Conservation (phyloP, 1,140 invertebrate genomes). For the Fragariocoptes setiger region DNA sequence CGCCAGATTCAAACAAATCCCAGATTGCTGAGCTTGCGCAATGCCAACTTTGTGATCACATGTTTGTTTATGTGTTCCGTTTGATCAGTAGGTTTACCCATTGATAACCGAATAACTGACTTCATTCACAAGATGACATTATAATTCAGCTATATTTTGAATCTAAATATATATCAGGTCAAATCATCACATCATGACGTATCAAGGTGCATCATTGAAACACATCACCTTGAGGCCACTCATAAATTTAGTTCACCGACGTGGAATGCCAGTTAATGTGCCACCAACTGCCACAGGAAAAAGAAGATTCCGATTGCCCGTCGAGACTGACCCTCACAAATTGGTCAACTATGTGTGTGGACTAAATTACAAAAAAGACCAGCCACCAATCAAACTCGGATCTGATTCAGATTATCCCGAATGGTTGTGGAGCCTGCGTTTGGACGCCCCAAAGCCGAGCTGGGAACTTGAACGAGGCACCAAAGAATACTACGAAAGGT, state of each 20-base stretch:
- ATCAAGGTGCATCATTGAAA: too few species aligned
- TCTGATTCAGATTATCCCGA: slow-evolving; percentile 63
- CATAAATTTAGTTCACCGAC: background rate
- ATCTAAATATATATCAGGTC: too few species aligned
- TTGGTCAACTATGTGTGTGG: slow-evolving; percentile 52
- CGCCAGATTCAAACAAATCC: too few species aligned
- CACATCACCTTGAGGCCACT: background rate
- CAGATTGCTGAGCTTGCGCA: too few species aligned
- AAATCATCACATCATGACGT: too few species aligned
- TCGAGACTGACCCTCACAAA: slow-evolving; percentile 50
- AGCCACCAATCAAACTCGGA: slow-evolving; percentile 47
- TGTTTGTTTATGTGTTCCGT: too few species aligned
- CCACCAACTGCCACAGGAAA: slow-evolving; percentile 3
- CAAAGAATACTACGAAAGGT: slow-evolving; percentile 40
- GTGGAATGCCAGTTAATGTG: background rate
- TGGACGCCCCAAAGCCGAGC: slow-evolving; percentile 23
- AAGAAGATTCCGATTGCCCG: slow-evolving; percentile 27
- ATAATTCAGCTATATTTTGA: too few species aligned
- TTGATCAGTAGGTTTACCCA: too few species aligned
- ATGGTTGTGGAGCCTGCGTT: slow-evolving; percentile 51
- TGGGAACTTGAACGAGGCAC: slow-evolving; percentile 42
- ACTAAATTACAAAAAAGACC: slow-evolving; percentile 37
- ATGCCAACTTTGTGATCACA: too few species aligned
- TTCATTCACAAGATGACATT: too few species aligned
- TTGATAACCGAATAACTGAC: too few species aligned